Evolutionary conservation across 2,888 invertebrate genomes (phyloP).

Genomic region (Drosophila peninsularis): DNA sequence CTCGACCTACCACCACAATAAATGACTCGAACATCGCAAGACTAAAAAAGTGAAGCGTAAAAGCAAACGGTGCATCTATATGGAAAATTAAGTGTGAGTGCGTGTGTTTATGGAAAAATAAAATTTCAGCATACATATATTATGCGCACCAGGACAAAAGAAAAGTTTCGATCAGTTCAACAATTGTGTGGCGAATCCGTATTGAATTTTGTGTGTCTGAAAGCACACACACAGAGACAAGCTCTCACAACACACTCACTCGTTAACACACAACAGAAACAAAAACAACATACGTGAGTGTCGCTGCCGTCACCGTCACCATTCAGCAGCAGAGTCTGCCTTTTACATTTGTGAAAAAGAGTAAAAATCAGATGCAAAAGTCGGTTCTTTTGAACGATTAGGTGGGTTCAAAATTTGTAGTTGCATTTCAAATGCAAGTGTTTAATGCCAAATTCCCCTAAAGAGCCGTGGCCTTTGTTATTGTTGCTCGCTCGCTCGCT

Average conservation of each 20-base stretch:
- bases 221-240: constrained; percentile 26
- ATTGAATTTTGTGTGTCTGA: constrained; percentile 50
- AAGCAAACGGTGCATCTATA: constrained; percentile 62
- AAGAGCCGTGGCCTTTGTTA: constrained; percentile 65
- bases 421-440: constrained; percentile 37
- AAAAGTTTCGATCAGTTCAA: constrained; percentile 30
- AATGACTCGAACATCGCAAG: constrained; percentile 41
- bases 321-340: constrained; percentile 51
- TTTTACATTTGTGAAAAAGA: constrained; percentile 58
- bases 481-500: constrained; percentile 44
- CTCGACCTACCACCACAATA: constrained; percentile 37
- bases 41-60: constrained; percentile 76
- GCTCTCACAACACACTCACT: constrained; percentile 42
- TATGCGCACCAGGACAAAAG: constrained; percentile 47
- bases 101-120: constrained; percentile 65
- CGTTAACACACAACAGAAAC: constrained; percentile 53
- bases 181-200: constrained; percentile 37
- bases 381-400: constrained; percentile 51
- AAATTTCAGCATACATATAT: constrained; percentile 43
- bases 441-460: constrained; percentile 51
- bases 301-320: constrained; percentile 69
- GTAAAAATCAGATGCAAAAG: constrained; percentile 53
- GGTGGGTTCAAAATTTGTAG: constrained; percentile 56
- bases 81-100: constrained; percentile 69
- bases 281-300: constrained; percentile 73